Evolutionary conservation across 2,797 vertebrate species (phyloP), one percentile per base, ranked within the genome.

Genomic region (Tauraco hartlaubi): DNA sequence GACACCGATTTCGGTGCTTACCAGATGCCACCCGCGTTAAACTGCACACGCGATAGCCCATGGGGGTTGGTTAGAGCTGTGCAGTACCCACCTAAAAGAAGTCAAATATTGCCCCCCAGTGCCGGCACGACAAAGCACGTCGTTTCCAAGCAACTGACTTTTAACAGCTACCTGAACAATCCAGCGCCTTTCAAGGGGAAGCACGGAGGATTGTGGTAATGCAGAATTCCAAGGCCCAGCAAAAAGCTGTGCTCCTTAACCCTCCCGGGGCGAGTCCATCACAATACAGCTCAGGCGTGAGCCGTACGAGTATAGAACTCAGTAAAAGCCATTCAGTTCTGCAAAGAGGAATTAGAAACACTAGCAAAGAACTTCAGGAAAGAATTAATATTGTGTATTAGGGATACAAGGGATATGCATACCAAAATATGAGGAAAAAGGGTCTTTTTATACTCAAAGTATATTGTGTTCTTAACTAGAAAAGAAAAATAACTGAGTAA

Each of bases 101-200:
- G 90, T 75, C 52, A 78, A 69, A 88, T 78, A 86, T 76, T 95
- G 28, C 94, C 97, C 97, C 94, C 98, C 97, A 78, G 96, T 96
- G 98, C 73, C 89, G 76, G 62, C 49, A 52, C 55, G 31, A 64
- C 15, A n/a, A 23, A 69, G 33, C 33, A 43, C 17, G 8, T 12
- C 28, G 4, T 5, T 41, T 15, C 15, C 31, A 5, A 76, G 3
- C 20, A 48, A 21, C 26, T 33, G 25, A 3, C 25, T 5, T 29
- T 2, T 15, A 43, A 29, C 56, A 12, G 5, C 4, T 10, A 5
- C n/a, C 16, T 12, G 39, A 11, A 5, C n/a, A 28, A 4, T 4
- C 11, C 28, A 15, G 28, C 20, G 46, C 5, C 46, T 67, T 19
- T 66, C 22, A 26, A 37, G 13, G 49, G 3, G 28, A 11, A 37